Evolutionary conservation across 35 echinoderm and acorn worm genomes (phyloP).

Genomic region (Lytechinus pictus): DNA sequence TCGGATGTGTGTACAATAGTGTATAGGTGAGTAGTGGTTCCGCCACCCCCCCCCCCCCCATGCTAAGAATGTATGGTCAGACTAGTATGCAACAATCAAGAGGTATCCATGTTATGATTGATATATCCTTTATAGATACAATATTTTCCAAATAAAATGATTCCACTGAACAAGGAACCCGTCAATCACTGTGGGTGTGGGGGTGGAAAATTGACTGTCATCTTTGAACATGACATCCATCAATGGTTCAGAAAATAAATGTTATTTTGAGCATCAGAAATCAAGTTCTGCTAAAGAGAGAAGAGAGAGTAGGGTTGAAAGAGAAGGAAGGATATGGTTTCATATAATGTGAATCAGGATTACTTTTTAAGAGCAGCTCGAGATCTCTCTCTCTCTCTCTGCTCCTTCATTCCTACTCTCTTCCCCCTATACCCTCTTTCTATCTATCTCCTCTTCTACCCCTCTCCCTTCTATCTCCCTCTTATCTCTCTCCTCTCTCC

Average conservation of each 20-base stretch:
- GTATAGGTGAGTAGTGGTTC: no score
- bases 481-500: no score
- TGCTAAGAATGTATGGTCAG: neutral
- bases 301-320: neutral
- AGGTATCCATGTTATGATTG: neutral
- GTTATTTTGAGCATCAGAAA: neutral
- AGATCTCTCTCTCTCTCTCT: no score
- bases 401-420: no score
- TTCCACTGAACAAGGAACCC: neutral
- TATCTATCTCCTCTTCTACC: no score
- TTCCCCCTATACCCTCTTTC: no score
- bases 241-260: neutral
- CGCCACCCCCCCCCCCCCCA: neutral
- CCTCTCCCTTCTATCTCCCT: no score
- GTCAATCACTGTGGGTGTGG: neutral
- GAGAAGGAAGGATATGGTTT: neutral
- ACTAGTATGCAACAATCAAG: neutral
- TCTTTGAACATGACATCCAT: neutral
- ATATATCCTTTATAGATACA: neutral
- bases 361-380: neutral
- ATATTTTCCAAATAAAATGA: neutral
- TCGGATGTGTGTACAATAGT: no score
- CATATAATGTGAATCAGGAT: neutral
- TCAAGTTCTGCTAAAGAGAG: neutral
- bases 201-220: conserved; percentile 9